Evolutionary conservation across 2,888 invertebrate genomes (phyloP), one percentile per base, ranked within the genome.

Genomic region (Phengaris alcon): DNA sequence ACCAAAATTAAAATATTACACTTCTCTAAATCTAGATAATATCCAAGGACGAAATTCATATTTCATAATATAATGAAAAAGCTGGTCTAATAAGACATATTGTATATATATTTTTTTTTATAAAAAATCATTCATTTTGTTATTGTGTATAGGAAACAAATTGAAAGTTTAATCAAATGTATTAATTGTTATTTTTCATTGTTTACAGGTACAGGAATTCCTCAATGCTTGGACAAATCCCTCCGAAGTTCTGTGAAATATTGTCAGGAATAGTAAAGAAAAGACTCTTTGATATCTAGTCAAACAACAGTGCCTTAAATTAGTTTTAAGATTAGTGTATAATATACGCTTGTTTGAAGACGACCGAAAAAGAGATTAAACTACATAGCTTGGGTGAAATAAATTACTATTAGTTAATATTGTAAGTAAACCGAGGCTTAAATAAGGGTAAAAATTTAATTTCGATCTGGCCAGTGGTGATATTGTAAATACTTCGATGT

Each of bases 231-330:
- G 88, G 89, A 90, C 86, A 84, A 85, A 86, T 85, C 93, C 93
- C 93, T 89, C 93, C 93, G 93, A 89, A 79, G 85, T 84, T 82
- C 84, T 84, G 85, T 86, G 81, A 87, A 84, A 83, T 82, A 35
- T 35, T 35, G 82, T 79, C 82, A 83, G 86, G 64, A 86, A 84
- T 85, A 86, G 87, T 88, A 85, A 86, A 87, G 84, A 89, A 90
- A 89, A 93, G 91, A 93, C 93, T 93, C 86, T 88, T 80, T 85
- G 87, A 85, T 86, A 85, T 93, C 93, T 93, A 93, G 93, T 93
- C 93, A 93, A 89, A 86, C 83, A 83, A 81, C 89, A 91, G 93
- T 93, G 93, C 91, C 91, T 92, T 92, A 88, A 82, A 78, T 74
- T 77, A 74, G 74, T 74, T 73, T 75, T 76, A 76, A 76, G 76